Percentiles rank a stretch among this genome's conserved stretches.
phyloP scores from a whole-genome alignment of 2,888 invertebrate genomes.

The Autographa gamma region DNA sequence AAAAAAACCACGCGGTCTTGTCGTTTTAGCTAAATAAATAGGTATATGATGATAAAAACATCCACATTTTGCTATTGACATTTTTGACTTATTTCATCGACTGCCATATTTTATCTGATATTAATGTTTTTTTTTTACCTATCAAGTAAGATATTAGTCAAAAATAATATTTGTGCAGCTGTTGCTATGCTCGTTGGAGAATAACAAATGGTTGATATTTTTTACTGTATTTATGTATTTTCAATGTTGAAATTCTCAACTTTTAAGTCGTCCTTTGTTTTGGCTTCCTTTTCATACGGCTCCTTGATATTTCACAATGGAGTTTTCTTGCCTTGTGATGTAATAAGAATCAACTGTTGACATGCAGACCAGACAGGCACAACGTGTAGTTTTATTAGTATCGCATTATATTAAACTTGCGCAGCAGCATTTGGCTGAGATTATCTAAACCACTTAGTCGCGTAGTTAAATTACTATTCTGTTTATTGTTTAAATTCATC shows the following conservation, averaged over 20 bases:
- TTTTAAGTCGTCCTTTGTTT: background rate
- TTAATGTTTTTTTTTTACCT: slow-evolving; percentile 20
- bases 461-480: background rate
- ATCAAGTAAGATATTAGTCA: slow-evolving; percentile 9
- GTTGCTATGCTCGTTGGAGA: background rate
- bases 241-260: background rate
- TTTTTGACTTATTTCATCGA: slow-evolving; percentile 27
- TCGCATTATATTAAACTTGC: background rate
- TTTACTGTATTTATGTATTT: background rate
- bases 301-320: no score
- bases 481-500: background rate
- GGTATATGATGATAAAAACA: slow-evolving; percentile 8
- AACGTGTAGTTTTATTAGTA: no score
- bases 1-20: background rate
- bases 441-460: background rate
- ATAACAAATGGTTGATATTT: background rate
- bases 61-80: slow-evolving; percentile 37
- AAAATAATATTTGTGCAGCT: slow-evolving; percentile 17
- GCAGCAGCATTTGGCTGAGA: background rate
- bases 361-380: no score
- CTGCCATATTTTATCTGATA: slow-evolving; percentile 40
- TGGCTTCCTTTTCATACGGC: background rate
- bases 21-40: slow-evolving; percentile 21
- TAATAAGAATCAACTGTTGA: no score
- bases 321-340: no score